Evolutionary conservation across 1,140 invertebrate genomes (phyloP).

Genomic region (Microvelia longipes): DNA sequence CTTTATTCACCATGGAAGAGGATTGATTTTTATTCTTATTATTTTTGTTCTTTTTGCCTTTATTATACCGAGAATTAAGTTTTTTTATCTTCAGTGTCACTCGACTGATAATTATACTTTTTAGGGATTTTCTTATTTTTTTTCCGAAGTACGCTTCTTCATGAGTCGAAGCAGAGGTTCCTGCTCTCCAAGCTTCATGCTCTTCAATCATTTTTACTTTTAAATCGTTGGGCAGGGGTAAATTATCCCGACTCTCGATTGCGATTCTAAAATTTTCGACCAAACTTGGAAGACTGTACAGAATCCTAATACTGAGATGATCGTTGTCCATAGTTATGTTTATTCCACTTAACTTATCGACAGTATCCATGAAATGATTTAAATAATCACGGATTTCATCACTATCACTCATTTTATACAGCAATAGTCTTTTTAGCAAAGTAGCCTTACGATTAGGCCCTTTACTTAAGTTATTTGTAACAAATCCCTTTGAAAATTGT

Average conservation of each 20-base stretch:
- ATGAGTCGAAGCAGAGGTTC: neutral
- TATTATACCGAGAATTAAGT: neutral
- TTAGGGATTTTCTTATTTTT: neutral
- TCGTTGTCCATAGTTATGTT: slow-evolving; percentile 18
- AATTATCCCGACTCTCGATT: slow-evolving; percentile 15
- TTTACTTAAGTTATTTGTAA: slow-evolving; percentile 13
- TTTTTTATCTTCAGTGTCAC: neutral
- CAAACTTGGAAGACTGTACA: neutral
- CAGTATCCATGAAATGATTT: slow-evolving; percentile 19
- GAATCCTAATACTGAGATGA: slow-evolving; percentile 6
- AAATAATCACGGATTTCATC: slow-evolving; percentile 20
- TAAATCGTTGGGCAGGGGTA: slow-evolving; percentile 21
- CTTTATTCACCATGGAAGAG: neutral
- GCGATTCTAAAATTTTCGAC: neutral
- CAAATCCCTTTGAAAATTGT: neutral
- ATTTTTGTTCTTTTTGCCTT: neutral
- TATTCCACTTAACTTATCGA: slow-evolving; percentile 21
- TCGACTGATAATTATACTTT: neutral
- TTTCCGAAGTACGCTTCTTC: neutral
- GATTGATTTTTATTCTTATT: neutral
- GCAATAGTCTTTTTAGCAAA: slow-evolving; percentile 20
- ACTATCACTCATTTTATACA: slow-evolving; percentile 19
- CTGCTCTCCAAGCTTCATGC: neutral
- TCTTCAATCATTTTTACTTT: slow-evolving; percentile 25
- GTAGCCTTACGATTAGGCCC: slow-evolving; percentile 20